phyloP scores from a whole-genome alignment of 2,797 vertebrate genomes.

The Picus viridis region DNA sequence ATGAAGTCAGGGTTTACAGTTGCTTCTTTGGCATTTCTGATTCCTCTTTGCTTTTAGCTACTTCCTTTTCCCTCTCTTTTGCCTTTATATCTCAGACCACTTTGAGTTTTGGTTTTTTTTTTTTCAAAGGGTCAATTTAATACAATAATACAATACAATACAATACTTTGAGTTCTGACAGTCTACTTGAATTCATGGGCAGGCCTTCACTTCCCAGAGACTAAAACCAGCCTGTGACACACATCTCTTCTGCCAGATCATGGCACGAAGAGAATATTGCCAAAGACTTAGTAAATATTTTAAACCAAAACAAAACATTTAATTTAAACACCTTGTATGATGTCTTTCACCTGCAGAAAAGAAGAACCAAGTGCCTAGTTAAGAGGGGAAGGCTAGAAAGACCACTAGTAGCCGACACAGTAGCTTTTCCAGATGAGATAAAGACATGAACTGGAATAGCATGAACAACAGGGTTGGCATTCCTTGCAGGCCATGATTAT shows the following conservation, averaged over 20 bases:
- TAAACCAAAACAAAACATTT: neutral
- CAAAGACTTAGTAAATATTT: neutral
- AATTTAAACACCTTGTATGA: neutral
- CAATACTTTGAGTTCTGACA: neutral
- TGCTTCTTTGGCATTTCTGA: neutral
- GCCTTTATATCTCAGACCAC: neutral
- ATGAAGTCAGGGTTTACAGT: neutral
- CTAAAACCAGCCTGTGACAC: neutral
- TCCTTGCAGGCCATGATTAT: conserved; percentile 54
- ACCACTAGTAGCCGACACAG: neutral
- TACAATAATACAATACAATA: too few relatives aligned
- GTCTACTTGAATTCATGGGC: neutral
- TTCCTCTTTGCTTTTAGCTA: neutral
- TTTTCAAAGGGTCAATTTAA: too few relatives aligned
- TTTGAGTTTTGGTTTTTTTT: too few relatives aligned
- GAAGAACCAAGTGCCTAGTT: neutral
- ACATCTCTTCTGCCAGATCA: neutral
- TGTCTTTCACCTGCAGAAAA: neutral
- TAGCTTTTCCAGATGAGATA: conserved; percentile 18
- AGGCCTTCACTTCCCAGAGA: neutral
- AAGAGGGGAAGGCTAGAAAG: neutral
- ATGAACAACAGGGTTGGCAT: neutral
- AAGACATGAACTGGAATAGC: conserved; percentile 1
- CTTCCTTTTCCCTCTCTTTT: neutral
- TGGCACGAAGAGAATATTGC: neutral